phyloP scores from a whole-genome alignment of 92 coral and sea anemone genomes.

The Epizoanthus stellaris region DNA sequence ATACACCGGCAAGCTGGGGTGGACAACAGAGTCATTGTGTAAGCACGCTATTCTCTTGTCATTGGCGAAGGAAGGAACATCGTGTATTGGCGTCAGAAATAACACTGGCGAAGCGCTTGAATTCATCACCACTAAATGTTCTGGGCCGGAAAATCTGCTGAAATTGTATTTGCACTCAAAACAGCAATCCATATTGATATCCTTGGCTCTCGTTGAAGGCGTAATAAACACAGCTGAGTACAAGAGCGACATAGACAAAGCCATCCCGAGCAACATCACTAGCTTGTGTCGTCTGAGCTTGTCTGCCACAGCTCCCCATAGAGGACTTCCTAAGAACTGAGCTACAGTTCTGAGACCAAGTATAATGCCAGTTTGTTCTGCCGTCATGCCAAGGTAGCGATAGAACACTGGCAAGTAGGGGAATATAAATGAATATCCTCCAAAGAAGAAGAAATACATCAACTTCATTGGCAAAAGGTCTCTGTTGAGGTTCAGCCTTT shows the following conservation, averaged over 20 bases:
- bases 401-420: slow-evolving; percentile 74
- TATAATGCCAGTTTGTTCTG: slow-evolving; percentile 67
- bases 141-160: not conserved
- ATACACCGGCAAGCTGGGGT: not conserved
- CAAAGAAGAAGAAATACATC: slow-evolving; percentile 69
- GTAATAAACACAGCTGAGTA: slow-evolving; percentile 71
- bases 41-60: not conserved
- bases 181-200: slow-evolving; percentile 8
- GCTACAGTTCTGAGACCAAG: slow-evolving; percentile 73
- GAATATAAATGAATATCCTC: slow-evolving; percentile 61
- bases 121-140: not conserved
- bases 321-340: slow-evolving; percentile 73
- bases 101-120: slow-evolving; percentile 14
- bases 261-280: slow-evolving; percentile 58
- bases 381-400: slow-evolving; percentile 74
- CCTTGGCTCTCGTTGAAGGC: not conserved
- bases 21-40: not conserved
- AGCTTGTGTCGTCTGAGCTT: slow-evolving; percentile 67
- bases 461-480: slow-evolving; percentile 65
- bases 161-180: not conserved
- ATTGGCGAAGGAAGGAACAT: not conserved
- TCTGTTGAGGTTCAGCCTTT: slow-evolving; percentile 13
- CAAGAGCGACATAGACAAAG: slow-evolving; percentile 47
- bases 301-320: slow-evolving; percentile 75
- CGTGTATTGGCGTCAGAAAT: not conserved